Evolutionary conservation across 2,888 invertebrate species (phyloP).

Genomic region (Automeris io): DNA sequence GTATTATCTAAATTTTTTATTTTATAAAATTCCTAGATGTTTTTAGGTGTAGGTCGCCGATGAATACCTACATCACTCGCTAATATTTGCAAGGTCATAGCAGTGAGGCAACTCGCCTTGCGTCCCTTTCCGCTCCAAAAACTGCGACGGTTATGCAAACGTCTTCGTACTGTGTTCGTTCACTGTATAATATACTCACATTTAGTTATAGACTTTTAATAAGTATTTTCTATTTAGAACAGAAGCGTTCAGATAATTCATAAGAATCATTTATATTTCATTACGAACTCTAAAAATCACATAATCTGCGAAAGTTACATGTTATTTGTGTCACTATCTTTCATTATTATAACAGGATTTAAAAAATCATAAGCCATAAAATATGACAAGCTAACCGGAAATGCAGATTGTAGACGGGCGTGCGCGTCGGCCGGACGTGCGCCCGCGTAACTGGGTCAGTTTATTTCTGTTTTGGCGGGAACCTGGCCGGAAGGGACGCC

Average conservation of each 20-base stretch:
- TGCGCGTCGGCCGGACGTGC: constrained; percentile 58
- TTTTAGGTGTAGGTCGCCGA: constrained; percentile 18
- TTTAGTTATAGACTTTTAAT: neutral
- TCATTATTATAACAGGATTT: constrained; percentile 33
- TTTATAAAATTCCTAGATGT: constrained; percentile 21
- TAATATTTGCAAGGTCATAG: constrained; percentile 46
- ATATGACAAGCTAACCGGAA: constrained; percentile 71
- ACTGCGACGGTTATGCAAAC: constrained; percentile 61
- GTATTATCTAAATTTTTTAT: too few species aligned
- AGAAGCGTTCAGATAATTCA: constrained; percentile 6
- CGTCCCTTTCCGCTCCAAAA: constrained; percentile 74
- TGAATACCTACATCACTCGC: constrained; percentile 9
- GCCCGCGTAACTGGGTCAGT: constrained; percentile 70
- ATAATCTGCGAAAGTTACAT: neutral
- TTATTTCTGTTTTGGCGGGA: constrained; percentile 77
- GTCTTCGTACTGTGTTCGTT: constrained; percentile 20
- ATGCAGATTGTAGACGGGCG: constrained; percentile 62
- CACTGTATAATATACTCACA: constrained; percentile 4
- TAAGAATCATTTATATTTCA: constrained; percentile 4
- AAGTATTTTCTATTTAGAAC: neutral
- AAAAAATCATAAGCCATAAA: constrained; percentile 65
- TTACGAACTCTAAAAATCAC: neutral
- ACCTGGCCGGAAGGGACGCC: constrained; percentile 73
- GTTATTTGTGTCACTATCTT: constrained; percentile 32
- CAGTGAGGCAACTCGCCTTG: constrained; percentile 49